Conservation (phyloP, 2,113 vertebrate species). For the Alethe diademata region DNA sequence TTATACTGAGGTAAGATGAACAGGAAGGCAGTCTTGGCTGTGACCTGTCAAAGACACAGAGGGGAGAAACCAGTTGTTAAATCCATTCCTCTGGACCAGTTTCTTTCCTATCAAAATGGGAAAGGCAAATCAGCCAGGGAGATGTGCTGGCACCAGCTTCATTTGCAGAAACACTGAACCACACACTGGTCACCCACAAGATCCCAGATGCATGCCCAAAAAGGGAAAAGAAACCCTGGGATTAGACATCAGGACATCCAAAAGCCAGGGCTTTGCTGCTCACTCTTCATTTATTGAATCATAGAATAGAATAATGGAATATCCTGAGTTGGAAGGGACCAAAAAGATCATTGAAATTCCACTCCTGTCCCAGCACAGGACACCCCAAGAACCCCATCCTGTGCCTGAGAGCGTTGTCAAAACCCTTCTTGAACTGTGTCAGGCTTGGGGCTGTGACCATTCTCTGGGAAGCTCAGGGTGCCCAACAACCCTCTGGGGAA, state of each 20-base stretch:
- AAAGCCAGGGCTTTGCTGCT: not conserved
- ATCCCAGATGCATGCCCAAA: fast-evolving
- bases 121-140: not conserved
- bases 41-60: conserved; percentile 81
- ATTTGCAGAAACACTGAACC: not conserved
- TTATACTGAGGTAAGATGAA: conserved; percentile 99
- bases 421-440: not conserved
- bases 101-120: fast-evolving
- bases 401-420: not conserved
- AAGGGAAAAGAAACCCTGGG: not conserved
- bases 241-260: not conserved
- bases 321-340: not conserved
- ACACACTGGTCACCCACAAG: fast-evolving
- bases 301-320: not conserved
- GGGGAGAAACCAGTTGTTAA: not conserved
- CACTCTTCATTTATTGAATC: not conserved
- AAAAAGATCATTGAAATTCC: not conserved
- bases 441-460: not conserved
- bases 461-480: not conserved
- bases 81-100: not conserved
- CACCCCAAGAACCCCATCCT: not conserved
- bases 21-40: conserved; percentile 94
- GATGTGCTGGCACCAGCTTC: fast-evolving
- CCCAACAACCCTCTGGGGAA: not conserved
- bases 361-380: not conserved